Base-by-base conservation (phyloP, 1,140 invertebrate species). In the Odontomachus brunneus region DNA sequence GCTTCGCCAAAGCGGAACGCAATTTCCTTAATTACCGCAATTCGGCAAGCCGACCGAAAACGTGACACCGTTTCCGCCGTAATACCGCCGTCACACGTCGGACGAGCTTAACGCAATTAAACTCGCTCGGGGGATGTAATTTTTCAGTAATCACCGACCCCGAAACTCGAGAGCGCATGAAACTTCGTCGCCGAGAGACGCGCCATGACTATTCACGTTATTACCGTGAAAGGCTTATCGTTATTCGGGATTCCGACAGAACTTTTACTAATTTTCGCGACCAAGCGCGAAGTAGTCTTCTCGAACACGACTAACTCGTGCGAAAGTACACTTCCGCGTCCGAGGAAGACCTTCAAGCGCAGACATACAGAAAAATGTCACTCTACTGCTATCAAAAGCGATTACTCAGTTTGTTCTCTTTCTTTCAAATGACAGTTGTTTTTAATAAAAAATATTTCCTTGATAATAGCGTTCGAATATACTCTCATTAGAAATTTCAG, bases 11-110 rank as follows among this genome's bases (percentile, higher is more conserved):
- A 62, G 57, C 57, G 44, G 19, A 60, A 82, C 26, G 71, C 14
- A 83, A 83, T 83, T 76, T 66, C 33, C 72, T 83, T 83, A 83
- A 83, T 83, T 76, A 76, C 62, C 48, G 62, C 51, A 75, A 78
- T 83, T 83, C 73, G 62, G 60, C 60, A 65, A 75, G 74, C 24
- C 29, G 57, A 51, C 29, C 33, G 38, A 76, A 63, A 83, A 83
- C 26, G 26, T 49, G 71, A 82, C 80, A 60, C 26, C 57, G 29
- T 78, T 44, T 71, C 14, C 55, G 24, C 76, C 7, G 67, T 60
- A 73, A 73, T 62, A 29, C 22, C 38, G 55, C 14, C 53, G 38
- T 65, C 62, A 57, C 62, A 59, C 38, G 19, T 78, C 62, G 59
- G 12, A 9, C 49, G 19, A 49, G 33, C n/a, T 59, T 78, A 78